phyloP scores from a whole-genome alignment of 2,113 vertebrate genomes.

The Piprites chloris region DNA sequence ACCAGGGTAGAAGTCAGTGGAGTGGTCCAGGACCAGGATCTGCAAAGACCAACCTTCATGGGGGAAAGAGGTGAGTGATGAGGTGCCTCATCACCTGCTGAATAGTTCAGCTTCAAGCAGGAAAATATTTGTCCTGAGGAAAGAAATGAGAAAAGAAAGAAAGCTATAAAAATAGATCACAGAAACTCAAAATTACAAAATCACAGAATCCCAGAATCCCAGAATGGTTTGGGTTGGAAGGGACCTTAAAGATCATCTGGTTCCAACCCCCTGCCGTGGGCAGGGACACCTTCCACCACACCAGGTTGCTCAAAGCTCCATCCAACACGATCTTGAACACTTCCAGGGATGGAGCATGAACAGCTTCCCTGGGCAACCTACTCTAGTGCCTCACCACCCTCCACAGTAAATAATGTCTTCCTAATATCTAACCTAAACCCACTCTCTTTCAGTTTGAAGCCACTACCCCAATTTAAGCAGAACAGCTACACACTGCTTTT shows the following conservation, averaged over 20 bases:
- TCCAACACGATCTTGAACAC: not conserved
- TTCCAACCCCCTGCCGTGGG: rapidly evolving
- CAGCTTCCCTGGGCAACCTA: rapidly evolving
- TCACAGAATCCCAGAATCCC: not conserved
- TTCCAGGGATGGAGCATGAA: not conserved
- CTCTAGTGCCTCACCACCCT: not conserved
- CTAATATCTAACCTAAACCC: not conserved
- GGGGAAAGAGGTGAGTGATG: not conserved
- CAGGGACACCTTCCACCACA: not conserved
- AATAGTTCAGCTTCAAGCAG: not conserved
- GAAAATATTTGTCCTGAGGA: not conserved
- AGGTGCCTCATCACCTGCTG: not conserved
- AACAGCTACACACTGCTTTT: not conserved
- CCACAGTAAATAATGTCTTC: not conserved
- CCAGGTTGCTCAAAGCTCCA: rapidly evolving
- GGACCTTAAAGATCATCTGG: no score
- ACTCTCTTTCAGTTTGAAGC: not conserved
- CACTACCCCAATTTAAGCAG: not conserved
- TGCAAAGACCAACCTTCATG: not conserved
- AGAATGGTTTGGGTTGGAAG: not conserved
- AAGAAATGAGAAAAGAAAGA: not conserved
- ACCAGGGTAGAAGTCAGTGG: not conserved
- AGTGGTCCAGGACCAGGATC: not conserved
- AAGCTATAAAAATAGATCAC: not conserved
- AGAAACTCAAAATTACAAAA: not conserved